A percentile compares a stretch with the other conserved stretches of the same genome.
Evolutionary conservation across 2,113 vertebrate species (phyloP).

Genomic region (Anthoscopus minutus): DNA sequence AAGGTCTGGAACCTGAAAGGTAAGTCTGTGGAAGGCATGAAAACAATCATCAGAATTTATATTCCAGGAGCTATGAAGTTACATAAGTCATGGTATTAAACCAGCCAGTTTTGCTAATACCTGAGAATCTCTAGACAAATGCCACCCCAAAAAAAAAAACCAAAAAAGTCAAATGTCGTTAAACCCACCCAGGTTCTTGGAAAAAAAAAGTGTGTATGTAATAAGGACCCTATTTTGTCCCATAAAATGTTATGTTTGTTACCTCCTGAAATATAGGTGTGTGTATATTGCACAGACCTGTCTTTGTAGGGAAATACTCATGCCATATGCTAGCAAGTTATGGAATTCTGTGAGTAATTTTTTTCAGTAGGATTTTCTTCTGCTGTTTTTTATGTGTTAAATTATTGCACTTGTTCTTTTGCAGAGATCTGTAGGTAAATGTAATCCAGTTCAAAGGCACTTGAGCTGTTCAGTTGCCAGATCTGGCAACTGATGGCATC

Average conservation of each 20-base stretch:
- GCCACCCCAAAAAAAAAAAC: neutral
- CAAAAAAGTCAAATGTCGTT: neutral
- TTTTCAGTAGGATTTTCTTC: constrained; percentile 78
- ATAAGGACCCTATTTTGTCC: neutral
- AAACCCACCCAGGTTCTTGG: neutral
- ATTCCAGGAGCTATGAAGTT: constrained; percentile 74
- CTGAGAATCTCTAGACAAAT: neutral
- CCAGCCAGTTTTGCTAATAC: neutral
- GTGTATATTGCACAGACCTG: neutral
- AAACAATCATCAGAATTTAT: neutral
- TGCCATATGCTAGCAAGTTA: constrained; percentile 74
- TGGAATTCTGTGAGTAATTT: constrained; percentile 76
- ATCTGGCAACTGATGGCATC: neutral
- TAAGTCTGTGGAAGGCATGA: neutral
- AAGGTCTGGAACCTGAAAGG: neutral
- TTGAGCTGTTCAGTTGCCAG: neutral
- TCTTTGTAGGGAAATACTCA: constrained; percentile 80
- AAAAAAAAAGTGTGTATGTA: neutral
- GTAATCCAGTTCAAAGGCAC: neutral
- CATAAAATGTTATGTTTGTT: neutral
- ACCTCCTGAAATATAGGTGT: neutral
- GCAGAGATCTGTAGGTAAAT: neutral
- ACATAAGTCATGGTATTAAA: neutral
- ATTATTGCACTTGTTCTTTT: neutral
- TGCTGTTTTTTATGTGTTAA: constrained; percentile 75